Evolutionary conservation across 2,888 invertebrate genomes (phyloP).

Genomic region (Hypolimnas misippus): DNA sequence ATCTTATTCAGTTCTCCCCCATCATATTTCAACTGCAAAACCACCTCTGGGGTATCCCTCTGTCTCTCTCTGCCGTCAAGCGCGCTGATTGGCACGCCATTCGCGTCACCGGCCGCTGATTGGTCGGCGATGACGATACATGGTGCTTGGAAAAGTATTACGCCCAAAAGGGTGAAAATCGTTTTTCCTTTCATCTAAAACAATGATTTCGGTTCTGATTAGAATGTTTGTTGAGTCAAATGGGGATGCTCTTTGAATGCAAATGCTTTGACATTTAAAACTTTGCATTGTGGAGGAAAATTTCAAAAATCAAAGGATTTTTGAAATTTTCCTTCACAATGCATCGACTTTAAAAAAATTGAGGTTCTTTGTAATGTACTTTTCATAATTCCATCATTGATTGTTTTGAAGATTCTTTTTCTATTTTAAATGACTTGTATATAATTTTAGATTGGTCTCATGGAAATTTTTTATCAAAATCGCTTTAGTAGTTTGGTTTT

Average conservation of each 20-base stretch:
- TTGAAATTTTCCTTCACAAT: too few species aligned
- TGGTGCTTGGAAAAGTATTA: conserved; percentile 48
- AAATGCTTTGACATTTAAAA: conserved; percentile 1
- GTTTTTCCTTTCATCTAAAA: conserved; percentile 58
- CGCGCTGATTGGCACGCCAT: conserved; percentile 55
- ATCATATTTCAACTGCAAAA: conserved; percentile 76
- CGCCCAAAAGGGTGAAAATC: conserved; percentile 66
- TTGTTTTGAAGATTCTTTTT: too few species aligned
- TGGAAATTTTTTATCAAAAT: too few species aligned
- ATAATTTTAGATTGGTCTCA: too few species aligned
- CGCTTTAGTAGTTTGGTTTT: too few species aligned
- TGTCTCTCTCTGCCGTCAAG: conserved; percentile 53
- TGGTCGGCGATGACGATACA: conserved; percentile 50
- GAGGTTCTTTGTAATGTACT: too few species aligned
- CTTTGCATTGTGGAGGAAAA: background rate
- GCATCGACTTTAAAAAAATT: too few species aligned
- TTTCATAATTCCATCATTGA: too few species aligned
- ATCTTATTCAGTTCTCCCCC: conserved; percentile 77
- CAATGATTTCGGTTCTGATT: conserved; percentile 32
- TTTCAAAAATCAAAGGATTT: too few species aligned
- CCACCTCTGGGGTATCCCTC: conserved; percentile 68
- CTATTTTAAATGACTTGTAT: too few species aligned
- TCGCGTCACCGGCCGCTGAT: conserved; percentile 51
- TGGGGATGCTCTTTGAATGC: conserved; percentile 14
- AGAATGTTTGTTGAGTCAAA: conserved; percentile 21